These are phyloP conservation scores for Aphelenchoides besseyi DNA, from an alignment of 1,140 invertebrate species.

Conservation along the genomic window DNA sequence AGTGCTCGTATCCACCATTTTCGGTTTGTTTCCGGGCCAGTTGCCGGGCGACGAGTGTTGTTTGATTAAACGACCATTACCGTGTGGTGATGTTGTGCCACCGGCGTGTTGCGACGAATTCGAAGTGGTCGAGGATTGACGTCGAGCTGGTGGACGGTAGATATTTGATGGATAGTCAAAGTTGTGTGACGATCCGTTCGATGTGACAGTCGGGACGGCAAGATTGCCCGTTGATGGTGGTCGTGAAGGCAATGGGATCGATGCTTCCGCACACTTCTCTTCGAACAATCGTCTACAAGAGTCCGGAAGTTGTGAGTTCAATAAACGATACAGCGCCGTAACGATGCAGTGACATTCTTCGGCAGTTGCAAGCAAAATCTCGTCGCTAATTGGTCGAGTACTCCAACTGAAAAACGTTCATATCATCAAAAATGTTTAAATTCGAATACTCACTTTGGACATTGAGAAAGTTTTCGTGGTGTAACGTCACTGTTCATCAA, in stretches of 20 bases:
- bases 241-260: background rate
- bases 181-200: slow-evolving; percentile 1
- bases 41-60: slow-evolving; percentile 6
- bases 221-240: background rate
- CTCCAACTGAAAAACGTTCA: slow-evolving; percentile 46
- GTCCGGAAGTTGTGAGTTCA: slow-evolving; percentile 51
- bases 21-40: slow-evolving; percentile 10
- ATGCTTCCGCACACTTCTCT: slow-evolving; percentile 53
- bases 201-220: slow-evolving; percentile 8
- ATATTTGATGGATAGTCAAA: slow-evolving; percentile 5
- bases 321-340: slow-evolving; percentile 52
- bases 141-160: slow-evolving; percentile 13
- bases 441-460: slow-evolving; percentile 45
- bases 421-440: slow-evolving; percentile 6
- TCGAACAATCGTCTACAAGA: slow-evolving; percentile 49
- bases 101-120: background rate
- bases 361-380: slow-evolving; percentile 52
- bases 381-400: slow-evolving; percentile 52
- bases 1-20: slow-evolving; percentile 52
- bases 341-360: slow-evolving; percentile 59
- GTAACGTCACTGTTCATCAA: slow-evolving; percentile 60
- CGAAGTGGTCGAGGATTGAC: slow-evolving; percentile 22
- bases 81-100: background rate
- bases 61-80: slow-evolving; percentile 18
- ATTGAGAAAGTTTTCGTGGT: slow-evolving; percentile 57